A percentile compares a stretch with the other conserved stretches of the same genome.
phyloP scores from a whole-genome alignment of 1,140 invertebrate species.

The Magallana ariakensis region DNA sequence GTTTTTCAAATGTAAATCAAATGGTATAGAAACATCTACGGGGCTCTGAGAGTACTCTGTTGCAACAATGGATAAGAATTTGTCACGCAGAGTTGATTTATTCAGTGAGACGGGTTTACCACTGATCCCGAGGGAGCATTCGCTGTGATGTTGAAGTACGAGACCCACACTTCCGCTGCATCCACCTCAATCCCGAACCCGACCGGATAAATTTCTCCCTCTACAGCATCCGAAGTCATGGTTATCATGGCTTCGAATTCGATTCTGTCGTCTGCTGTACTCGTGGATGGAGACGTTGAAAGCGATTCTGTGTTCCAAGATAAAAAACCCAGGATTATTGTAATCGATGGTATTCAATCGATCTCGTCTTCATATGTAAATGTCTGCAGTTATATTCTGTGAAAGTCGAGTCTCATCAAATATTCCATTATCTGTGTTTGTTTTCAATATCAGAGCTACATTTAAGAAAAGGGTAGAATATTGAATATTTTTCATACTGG shows the following conservation, averaged over 20 bases:
- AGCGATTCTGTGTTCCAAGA: neutral
- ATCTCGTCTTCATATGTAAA: neutral
- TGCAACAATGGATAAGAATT: too few species aligned
- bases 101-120: neutral
- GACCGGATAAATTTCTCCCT: constrained; percentile 35
- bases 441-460: too few species aligned
- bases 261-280: constrained; percentile 2
- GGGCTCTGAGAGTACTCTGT: too few species aligned
- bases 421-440: neutral
- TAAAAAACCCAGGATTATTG: neutral
- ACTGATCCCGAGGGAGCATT: neutral
- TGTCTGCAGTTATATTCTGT: neutral
- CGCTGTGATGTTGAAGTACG: constrained; percentile 43
- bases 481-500: too few species aligned
- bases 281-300: neutral
- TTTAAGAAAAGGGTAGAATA: too few species aligned
- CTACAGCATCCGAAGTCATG: neutral
- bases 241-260: constrained; percentile 41
- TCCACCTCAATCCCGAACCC: constrained; percentile 52
- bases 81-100: too few species aligned
- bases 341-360: neutral
- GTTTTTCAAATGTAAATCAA: too few species aligned
- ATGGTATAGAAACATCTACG: too few species aligned
- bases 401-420: neutral
- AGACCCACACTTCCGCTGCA: constrained; percentile 48